Base-by-base conservation (phyloP, 53 echinoderm and acorn worm species). In the Stichopus horrens region DNA sequence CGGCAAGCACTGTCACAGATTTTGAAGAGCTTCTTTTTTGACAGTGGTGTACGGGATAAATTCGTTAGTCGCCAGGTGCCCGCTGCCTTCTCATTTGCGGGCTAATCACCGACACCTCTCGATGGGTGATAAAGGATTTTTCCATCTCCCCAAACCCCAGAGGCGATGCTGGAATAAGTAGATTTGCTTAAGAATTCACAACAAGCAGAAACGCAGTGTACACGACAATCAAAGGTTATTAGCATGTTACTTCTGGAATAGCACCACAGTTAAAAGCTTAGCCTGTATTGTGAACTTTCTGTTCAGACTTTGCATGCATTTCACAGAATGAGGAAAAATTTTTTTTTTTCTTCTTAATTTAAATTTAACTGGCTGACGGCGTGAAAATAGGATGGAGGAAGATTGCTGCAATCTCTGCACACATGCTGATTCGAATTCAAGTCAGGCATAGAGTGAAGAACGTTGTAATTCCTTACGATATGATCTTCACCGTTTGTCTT, bases 21-120 rank as follows among this genome's bases (percentile, higher is more conserved):
- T 81, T 56, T 81, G 81, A 81, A 81, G 81, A 81, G 81, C 54
- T 37, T 37, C 59, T 56, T 56, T 57, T 81, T 57, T 81, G 81
- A 81, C 81, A 81, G 81, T 81, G 81, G 81, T 3, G 81, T 57
- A 81, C 57, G 55, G 81, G 81, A 81, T 81, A 81, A 81, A 81
- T 81, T 81, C 81, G 58, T 81, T 81, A 81, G 81, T 81, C 55
- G 81, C 86, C 86, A 86, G 86, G 86, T 86, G 86, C 86, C 71
- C 14, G 52, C 65, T 65, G 71, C 66, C 86, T 8, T 68, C 86
- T 86, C 66, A 86, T 86, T 86, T 86, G 86, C 63, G 52, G 71
- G 86, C 86, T 86, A 86, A 86, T 86, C 86, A 86, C 58, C 71
- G 63, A 86, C 86, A 86, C 86, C 54, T 86, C 86, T 86, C 86